Evolutionary conservation across 2,113 vertebrate genomes (phyloP).

Genomic region (Willisornis vidua): DNA sequence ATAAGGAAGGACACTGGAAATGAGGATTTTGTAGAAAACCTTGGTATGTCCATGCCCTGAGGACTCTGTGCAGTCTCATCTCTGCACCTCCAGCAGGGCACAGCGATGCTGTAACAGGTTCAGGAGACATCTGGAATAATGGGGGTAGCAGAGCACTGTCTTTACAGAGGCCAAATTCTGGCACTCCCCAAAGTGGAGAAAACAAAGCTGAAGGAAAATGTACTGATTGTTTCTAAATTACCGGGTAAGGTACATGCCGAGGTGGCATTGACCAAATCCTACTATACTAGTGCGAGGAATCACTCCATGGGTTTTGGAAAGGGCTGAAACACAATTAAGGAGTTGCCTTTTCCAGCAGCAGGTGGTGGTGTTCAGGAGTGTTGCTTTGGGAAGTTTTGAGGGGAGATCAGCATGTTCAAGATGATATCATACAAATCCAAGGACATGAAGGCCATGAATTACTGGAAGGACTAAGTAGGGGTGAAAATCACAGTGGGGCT

Average conservation of each 20-base stretch:
- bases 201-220: background rate
- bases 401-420: background rate
- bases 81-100: too few relatives aligned
- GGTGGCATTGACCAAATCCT: background rate
- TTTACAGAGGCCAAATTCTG: too few relatives aligned
- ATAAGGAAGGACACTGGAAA: too few relatives aligned
- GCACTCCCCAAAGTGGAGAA: too few relatives aligned
- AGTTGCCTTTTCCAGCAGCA: background rate
- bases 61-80: too few relatives aligned
- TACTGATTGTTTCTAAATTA: background rate
- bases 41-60: too few relatives aligned
- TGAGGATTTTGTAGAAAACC: too few relatives aligned
- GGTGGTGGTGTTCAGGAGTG: fast-evolving
- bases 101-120: too few relatives aligned
- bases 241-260: background rate
- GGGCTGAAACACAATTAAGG: background rate
- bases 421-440: fast-evolving
- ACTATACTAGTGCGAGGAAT: too few relatives aligned
- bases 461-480: fast-evolving
- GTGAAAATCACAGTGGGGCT: background rate
- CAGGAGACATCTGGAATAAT: too few relatives aligned
- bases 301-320: background rate
- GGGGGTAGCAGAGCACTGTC: too few relatives aligned
- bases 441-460: fast-evolving
- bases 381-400: background rate